These are phyloP conservation scores for Drosophila testacea DNA, from an alignment of 2,888 invertebrate species.

Conservation along the genomic window DNA sequence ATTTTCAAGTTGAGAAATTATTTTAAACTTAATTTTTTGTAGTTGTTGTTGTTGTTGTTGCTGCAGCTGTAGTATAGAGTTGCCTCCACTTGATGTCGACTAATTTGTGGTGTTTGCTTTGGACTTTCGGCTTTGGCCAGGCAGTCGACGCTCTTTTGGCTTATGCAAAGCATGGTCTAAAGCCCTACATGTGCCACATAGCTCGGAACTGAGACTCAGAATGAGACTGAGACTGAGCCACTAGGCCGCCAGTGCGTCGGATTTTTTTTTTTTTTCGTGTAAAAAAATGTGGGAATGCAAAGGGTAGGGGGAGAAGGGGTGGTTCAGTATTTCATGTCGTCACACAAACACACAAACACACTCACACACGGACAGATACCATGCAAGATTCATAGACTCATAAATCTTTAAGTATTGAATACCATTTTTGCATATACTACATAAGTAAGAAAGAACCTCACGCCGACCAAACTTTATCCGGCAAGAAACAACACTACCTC, in stretches of 20 bases:
- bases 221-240: slow-evolving; percentile 25
- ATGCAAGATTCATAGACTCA: slow-evolving; percentile 80
- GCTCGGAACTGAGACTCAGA: background rate
- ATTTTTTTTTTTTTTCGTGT: slow-evolving; percentile 26
- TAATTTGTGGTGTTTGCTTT: slow-evolving; percentile 80
- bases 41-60: slow-evolving; percentile 18
- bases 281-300: slow-evolving; percentile 13
- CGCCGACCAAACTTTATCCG: slow-evolving; percentile 73
- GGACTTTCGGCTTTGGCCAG: slow-evolving; percentile 62
- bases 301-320: background rate
- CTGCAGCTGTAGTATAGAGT: slow-evolving; percentile 19
- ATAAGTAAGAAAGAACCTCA: slow-evolving; percentile 73
- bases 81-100: slow-evolving; percentile 59
- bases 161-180: slow-evolving; percentile 68
- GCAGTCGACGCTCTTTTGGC: slow-evolving; percentile 55
- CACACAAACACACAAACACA: slow-evolving; percentile 40
- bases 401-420: slow-evolving; percentile 79
- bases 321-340: slow-evolving; percentile 71
- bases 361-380: slow-evolving; percentile 45
- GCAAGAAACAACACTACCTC: slow-evolving; percentile 1
- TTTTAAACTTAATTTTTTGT: background rate
- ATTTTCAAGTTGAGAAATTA: slow-evolving; percentile 16
- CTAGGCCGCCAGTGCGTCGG: slow-evolving; percentile 58
- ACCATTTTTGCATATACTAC: slow-evolving; percentile 75
- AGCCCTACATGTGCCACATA: slow-evolving; percentile 64